Percentiles rank a stretch among this genome's conserved stretches.
These are phyloP conservation scores for Venturia canescens DNA, from an alignment of 1,140 invertebrate genomes.

Conservation along the genomic window DNA sequence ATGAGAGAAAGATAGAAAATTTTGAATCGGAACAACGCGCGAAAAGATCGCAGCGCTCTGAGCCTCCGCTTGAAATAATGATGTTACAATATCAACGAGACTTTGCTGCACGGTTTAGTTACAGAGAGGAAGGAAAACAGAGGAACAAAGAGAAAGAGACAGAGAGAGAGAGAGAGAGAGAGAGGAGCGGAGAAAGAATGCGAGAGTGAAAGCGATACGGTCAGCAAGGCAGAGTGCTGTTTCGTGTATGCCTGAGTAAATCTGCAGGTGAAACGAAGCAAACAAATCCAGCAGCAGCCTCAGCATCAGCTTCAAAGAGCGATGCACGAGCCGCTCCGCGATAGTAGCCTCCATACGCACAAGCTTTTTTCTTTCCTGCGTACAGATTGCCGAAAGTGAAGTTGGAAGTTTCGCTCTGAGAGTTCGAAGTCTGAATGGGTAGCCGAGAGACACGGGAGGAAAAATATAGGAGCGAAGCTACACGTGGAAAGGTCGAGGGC, in stretches of 20 bases:
- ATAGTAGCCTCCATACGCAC: neutral
- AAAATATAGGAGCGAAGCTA: neutral
- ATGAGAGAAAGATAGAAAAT: too few species aligned
- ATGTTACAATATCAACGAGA: too few species aligned
- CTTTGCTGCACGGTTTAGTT: too few species aligned
- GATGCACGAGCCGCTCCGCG: neutral
- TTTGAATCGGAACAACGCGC: too few species aligned
- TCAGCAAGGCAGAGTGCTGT: slow-evolving; percentile 63
- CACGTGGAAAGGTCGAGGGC: slow-evolving; percentile 28
- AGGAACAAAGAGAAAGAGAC: neutral
- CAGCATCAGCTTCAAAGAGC: slow-evolving; percentile 24
- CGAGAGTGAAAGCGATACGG: slow-evolving; percentile 56
- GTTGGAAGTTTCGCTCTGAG: slow-evolving; percentile 11
- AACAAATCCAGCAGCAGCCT: slow-evolving; percentile 56
- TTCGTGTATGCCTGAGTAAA: slow-evolving; percentile 68
- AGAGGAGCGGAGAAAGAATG: too few species aligned
- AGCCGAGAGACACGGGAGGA: neutral
- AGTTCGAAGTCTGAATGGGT: slow-evolving; percentile 14
- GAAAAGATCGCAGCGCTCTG: too few species aligned
- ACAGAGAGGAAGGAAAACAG: neutral
- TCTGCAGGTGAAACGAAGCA: slow-evolving; percentile 63
- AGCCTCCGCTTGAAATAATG: too few species aligned
- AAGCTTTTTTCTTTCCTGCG: neutral
- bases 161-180: neutral
- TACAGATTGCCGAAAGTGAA: neutral